Conservation (phyloP, 2,888 invertebrate species). For the Drosophila anceps region DNA sequence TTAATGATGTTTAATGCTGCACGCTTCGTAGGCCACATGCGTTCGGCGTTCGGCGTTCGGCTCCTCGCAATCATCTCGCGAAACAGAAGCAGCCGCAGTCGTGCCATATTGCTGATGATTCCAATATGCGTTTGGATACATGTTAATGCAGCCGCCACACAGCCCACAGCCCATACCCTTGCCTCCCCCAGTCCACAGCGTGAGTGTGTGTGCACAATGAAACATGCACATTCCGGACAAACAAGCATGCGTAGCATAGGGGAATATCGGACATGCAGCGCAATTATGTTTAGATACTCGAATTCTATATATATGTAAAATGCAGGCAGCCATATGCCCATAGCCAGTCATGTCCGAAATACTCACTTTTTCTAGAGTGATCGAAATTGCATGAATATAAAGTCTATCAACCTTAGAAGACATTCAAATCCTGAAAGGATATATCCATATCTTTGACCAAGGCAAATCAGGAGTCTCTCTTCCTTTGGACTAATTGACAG, state of each 20-base stretch:
- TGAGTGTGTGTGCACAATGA: constrained; percentile 7
- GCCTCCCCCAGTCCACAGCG: not conserved
- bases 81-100: constrained; percentile 44
- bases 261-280: constrained; percentile 15
- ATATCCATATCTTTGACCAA: no score
- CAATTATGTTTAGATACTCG: constrained; percentile 13
- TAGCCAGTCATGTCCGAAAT: not conserved
- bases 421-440: not conserved
- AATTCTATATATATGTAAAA: not conserved
- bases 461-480: no score
- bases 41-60: constrained; percentile 20
- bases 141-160: constrained; percentile 26
- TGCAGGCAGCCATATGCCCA: constrained; percentile 4
- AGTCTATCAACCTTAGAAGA: not conserved
- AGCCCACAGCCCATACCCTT: not conserved
- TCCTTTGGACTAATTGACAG: not conserved
- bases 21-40: constrained; percentile 67
- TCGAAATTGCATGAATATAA: not conserved
- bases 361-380: not conserved
- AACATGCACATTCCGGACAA: constrained; percentile 39
- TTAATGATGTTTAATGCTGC: constrained; percentile 69
- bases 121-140: constrained; percentile 42
- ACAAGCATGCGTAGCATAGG: constrained; percentile 44
- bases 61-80: constrained; percentile 35
- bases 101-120: constrained; percentile 60